Conservation (phyloP, 1,140 invertebrate species). For the Drosophila funebris region DNA sequence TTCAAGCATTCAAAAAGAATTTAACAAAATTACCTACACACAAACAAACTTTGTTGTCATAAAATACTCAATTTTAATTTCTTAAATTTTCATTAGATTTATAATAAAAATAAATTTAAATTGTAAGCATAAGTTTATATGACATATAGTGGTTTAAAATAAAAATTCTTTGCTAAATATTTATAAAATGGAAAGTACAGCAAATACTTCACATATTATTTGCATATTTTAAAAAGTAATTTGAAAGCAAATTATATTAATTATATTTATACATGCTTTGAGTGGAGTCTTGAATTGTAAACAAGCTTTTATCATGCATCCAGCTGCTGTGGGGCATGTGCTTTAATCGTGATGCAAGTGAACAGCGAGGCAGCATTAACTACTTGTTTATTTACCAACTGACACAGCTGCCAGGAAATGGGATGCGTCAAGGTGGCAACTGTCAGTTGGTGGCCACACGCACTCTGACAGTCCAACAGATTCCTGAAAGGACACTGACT, state of each 20-base stretch:
- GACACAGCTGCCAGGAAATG: slow-evolving; percentile 52
- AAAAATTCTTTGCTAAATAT: no score
- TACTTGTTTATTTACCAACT: slow-evolving; percentile 51
- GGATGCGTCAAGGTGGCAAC: slow-evolving; percentile 69
- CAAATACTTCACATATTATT: no score
- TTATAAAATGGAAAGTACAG: no score
- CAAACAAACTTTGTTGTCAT: background rate
- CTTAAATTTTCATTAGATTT: no score
- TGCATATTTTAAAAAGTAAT: no score
- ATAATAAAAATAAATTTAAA: no score
- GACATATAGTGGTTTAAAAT: no score
- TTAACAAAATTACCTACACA: background rate
- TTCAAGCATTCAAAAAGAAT: background rate
- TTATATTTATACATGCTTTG: no score
- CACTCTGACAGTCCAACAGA: slow-evolving; percentile 48
- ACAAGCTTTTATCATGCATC: background rate
- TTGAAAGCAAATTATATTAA: no score
- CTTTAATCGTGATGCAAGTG: slow-evolving; percentile 53
- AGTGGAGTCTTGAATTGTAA: background rate
- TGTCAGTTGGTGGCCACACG: slow-evolving; percentile 68
- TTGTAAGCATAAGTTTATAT: no score
- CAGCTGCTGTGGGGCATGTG: slow-evolving; percentile 11
- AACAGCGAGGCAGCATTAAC: slow-evolving; percentile 24
- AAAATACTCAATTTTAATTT: no score
- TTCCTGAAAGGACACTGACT: slow-evolving; percentile 36